Evolutionary conservation across 2,113 vertebrate species (phyloP).

Genomic region (Coryphaenoides rupestris): DNA sequence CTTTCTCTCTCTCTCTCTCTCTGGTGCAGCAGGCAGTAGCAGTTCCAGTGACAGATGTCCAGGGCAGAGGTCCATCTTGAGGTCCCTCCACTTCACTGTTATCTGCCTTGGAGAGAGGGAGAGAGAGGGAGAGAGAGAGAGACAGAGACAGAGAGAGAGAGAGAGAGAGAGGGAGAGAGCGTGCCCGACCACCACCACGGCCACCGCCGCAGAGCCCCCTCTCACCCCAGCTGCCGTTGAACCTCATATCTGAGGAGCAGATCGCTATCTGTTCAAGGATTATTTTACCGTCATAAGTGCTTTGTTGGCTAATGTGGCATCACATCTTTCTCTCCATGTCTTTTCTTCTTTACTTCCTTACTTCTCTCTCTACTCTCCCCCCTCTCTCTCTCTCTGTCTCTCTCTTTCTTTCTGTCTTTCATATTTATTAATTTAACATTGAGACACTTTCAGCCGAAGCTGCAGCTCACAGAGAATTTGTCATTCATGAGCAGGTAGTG

Average conservation of each 20-base stretch:
- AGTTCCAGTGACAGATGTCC: conserved; percentile 29
- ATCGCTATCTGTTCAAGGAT: background rate
- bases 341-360: too few species aligned
- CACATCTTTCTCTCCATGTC: background rate
- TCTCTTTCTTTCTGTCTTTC: too few species aligned
- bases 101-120: conserved; percentile 12
- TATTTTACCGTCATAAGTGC: background rate
- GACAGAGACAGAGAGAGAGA: too few species aligned
- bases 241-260: background rate
- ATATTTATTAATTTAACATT: too few species aligned
- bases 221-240: background rate
- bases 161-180: too few species aligned
- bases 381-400: too few species aligned
- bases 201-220: background rate
- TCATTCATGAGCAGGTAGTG: too few species aligned
- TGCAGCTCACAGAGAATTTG: too few species aligned
- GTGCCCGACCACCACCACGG: background rate
- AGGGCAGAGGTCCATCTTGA: conserved; percentile 1
- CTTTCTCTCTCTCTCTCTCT: conserved; percentile 19
- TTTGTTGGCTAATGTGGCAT: background rate
- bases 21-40: conserved; percentile 1
- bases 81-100: background rate
- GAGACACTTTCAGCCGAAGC: too few species aligned
- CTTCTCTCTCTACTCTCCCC: too few species aligned
- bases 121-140: too few species aligned